Base-by-base conservation (phyloP, 2,113 vertebrate genomes). In the Hyla sarda region DNA sequence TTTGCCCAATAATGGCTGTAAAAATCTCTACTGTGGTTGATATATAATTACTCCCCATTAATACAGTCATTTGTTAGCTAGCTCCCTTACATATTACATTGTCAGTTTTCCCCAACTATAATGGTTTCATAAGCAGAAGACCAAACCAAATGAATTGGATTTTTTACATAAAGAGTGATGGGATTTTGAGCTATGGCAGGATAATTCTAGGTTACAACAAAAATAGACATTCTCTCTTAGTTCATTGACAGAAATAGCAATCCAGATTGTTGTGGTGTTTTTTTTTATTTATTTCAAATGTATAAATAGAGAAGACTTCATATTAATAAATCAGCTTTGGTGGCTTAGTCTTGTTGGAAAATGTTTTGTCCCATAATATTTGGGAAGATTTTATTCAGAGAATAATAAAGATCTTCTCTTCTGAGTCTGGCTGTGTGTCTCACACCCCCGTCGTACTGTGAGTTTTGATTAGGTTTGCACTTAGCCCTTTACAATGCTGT, bases 401-500 rank as follows among this genome's bases (percentile, higher is more conserved):
- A 80, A 60, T 45, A 37, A 60, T 80, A 80, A 58, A 37, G 32
- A 60, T 1, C 56, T 60, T 41, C 23, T 75, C n/a, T 45, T 60
- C 34, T 13, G 52, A 37, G 52, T 25, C 52, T 30, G 25, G 30
- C 76, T 79, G 52, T 58, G 76, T 37, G 30, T 58, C 67, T 67
- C 19, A 28, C 45, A 19, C 47, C 19, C 60, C 45, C 47, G 14
- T 82, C 62, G 28, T 47, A 47, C 58, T 82, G 34, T 69, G 41
- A 67, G 30, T 50, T 72, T 82, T 82, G 62, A 82, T 82, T 69
- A 82, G 32, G 47, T 71, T 45, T 83, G 65, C 48, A 54, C 65
- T 71, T 72, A 72, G 81, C 65, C 67, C 67, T 73, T 56, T 56
- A 75, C 32, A 74, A 75, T 56, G 54, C 71, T 47, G 54, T 74